Conservation (phyloP, 1,140 invertebrate genomes). For the Drosophila neocordata region DNA sequence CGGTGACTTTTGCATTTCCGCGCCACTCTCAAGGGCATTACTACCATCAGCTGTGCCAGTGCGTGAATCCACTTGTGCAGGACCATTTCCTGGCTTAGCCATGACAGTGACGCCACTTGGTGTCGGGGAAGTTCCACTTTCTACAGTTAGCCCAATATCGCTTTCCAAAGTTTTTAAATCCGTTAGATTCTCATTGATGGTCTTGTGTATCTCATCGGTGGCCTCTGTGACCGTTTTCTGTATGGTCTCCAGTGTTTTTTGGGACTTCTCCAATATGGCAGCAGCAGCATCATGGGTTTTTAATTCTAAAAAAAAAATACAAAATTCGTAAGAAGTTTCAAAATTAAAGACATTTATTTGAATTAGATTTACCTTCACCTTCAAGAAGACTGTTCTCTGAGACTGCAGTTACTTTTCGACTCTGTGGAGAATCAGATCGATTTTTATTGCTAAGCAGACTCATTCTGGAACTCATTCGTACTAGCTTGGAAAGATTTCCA, state of each 20-base stretch:
- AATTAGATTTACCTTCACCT: conserved; percentile 44
- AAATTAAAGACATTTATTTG: neutral
- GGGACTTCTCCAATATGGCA: conserved; percentile 73
- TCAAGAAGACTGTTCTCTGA: conserved; percentile 37
- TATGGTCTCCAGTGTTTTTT: conserved; percentile 70
- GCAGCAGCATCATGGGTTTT: conserved; percentile 38
- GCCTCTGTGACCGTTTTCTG: conserved; percentile 70
- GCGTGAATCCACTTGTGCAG: conserved; percentile 38
- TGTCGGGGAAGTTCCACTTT: conserved; percentile 54
- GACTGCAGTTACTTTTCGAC: conserved; percentile 57
- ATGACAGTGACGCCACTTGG: conserved; percentile 51
- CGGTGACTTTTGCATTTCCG: conserved; percentile 66
- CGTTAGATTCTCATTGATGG: conserved; percentile 75
- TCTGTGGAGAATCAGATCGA: conserved; percentile 58
- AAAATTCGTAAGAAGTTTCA: neutral
- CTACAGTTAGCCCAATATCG: conserved; percentile 52
- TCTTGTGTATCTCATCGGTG: conserved; percentile 77
- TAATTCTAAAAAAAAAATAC: conserved; percentile 7
- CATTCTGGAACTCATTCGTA: conserved; percentile 66
- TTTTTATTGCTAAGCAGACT: conserved; percentile 66
- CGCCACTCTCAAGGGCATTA: conserved; percentile 36
- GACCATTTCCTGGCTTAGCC: conserved; percentile 48
- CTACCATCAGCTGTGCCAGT: conserved; percentile 68
- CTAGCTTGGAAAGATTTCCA: conserved; percentile 58
- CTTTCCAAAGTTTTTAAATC: conserved; percentile 73